phyloP scores from a whole-genome alignment of 2,797 vertebrate species.

The Benthosema pterotum region DNA sequence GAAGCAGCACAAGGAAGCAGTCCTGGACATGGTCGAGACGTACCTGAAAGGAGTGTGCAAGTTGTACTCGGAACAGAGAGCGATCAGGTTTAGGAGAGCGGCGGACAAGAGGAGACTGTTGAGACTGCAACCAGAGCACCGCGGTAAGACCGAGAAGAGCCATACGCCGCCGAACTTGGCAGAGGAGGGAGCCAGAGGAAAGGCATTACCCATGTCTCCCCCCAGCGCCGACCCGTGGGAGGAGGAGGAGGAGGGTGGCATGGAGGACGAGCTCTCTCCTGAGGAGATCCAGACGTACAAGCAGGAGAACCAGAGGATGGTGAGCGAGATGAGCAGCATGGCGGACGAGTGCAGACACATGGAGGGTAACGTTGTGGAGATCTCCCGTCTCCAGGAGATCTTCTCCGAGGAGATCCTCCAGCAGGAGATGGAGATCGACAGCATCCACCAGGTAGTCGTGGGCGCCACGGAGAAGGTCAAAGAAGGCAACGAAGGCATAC shows the following conservation, averaged over 20 bases:
- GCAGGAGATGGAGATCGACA: slow-evolving; percentile 95
- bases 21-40: slow-evolving; percentile 90
- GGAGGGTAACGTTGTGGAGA: slow-evolving; percentile 98
- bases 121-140: slow-evolving; percentile 88
- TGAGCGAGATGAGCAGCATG: slow-evolving; percentile 95
- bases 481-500: slow-evolving; percentile 97
- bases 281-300: slow-evolving; percentile 99
- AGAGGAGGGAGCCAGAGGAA: slow-evolving; percentile 80
- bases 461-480: slow-evolving; percentile 98
- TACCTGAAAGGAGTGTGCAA: slow-evolving; percentile 97
- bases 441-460: slow-evolving; percentile 94
- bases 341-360: slow-evolving; percentile 96
- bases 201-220: slow-evolving; percentile 59
- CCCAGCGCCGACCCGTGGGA: slow-evolving; percentile 81
- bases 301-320: slow-evolving; percentile 94
- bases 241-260: slow-evolving; percentile 78
- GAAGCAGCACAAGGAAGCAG: slow-evolving; percentile 88
- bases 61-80: slow-evolving; percentile 96
- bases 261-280: slow-evolving; percentile 93
- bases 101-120: slow-evolving; percentile 98
- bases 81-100: slow-evolving; percentile 92
- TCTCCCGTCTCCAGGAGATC: slow-evolving; percentile 97
- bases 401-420: slow-evolving; percentile 97
- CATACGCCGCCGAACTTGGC: slow-evolving; percentile 69
- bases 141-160: slow-evolving; percentile 63